These are phyloP conservation scores for Manis javanica DNA, from an alignment of 2,797 vertebrate species.

Conservation along the genomic window DNA sequence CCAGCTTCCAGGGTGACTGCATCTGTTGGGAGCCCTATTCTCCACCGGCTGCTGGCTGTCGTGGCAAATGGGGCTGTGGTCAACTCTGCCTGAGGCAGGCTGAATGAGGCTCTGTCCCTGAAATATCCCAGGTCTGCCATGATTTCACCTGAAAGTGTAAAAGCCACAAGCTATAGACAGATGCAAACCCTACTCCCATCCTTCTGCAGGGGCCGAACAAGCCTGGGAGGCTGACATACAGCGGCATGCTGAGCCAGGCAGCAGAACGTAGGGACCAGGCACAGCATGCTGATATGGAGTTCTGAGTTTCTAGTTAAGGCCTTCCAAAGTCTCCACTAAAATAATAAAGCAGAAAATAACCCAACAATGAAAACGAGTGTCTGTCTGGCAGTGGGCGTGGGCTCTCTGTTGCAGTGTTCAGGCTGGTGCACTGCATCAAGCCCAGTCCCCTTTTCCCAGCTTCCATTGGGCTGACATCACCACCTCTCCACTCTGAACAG, in stretches of 20 bases:
- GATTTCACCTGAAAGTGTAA: not conserved
- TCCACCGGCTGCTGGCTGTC: conserved; percentile 60
- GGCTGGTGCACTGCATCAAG: conserved; percentile 92
- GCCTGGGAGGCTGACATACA: too few relatives aligned
- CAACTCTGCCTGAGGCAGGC: not conserved
- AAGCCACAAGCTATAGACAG: too few relatives aligned
- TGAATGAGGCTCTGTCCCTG: not conserved
- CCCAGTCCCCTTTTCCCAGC: conserved; percentile 89
- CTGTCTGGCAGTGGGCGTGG: conserved; percentile 61
- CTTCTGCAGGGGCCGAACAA: not conserved
- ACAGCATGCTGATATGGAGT: not conserved
- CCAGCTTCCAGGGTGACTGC: conserved; percentile 78
- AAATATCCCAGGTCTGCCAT: not conserved
- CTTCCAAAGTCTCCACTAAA: not conserved
- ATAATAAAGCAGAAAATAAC: conserved; percentile 40
- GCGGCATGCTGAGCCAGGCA: fast-evolving
- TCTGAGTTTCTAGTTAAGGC: not conserved
- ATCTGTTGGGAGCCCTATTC: conserved; percentile 80
- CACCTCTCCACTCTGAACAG: conserved; percentile 84
- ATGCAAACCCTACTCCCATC: not conserved
- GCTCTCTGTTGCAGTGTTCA: conserved; percentile 86
- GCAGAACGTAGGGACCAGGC: not conserved
- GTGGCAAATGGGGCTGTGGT: not conserved
- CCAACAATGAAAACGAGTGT: not conserved
- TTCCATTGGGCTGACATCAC: conserved; percentile 91